Evolutionary conservation across 2,797 vertebrate genomes (phyloP), one percentile per base, ranked within the genome.

Genomic region (Hyperoplus immaculatus): DNA sequence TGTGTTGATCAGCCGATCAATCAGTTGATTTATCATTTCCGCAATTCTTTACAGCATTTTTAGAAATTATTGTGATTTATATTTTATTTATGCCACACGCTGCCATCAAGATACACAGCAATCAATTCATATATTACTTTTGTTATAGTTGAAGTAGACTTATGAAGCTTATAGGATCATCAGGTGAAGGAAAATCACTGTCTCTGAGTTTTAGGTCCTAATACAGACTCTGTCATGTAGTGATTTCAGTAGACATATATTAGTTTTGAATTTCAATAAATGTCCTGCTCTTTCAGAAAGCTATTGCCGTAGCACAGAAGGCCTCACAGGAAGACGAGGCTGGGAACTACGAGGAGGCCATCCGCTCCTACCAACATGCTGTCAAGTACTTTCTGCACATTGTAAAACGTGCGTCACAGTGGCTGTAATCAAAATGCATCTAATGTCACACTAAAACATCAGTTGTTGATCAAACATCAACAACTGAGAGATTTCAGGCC

Each of bases 341-440:
- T 58, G 96, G 95, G 51, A 98, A 99, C 89, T 99, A 96, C 56
- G 97, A 97, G 71, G 98, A 99, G 87, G 98, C 98, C 61, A 94
- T 99, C 58, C 94, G 83, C 3, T 95, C 97, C 66, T 99, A 99
- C 91, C 96, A 99, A 16, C 96, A 97, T 1, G 96, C 98, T 51
- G 98, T 99, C 79, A 97, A 98, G 91, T 97, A 97, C 90, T 98
- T 99, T 90, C 93, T 99, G 58, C 98, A 99, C 54, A 95, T 99
- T 70, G 51, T 98, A 77, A 99, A 99, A 95, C 97, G 98, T 99
- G 94, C 94, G 97, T 94, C n/a, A 62, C 1, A 36, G 43, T 41
- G 4, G 12, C 59, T 76, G 47, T 8, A 53, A 62, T 59, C 15
- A 41, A 57, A 72, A 46, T 69, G 1, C 43, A 70, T 38, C 38